Percentiles rank a stretch among this genome's conserved stretches.
phyloP scores from a whole-genome alignment of 2,888 invertebrate species.

The Drosophila mulleri region DNA sequence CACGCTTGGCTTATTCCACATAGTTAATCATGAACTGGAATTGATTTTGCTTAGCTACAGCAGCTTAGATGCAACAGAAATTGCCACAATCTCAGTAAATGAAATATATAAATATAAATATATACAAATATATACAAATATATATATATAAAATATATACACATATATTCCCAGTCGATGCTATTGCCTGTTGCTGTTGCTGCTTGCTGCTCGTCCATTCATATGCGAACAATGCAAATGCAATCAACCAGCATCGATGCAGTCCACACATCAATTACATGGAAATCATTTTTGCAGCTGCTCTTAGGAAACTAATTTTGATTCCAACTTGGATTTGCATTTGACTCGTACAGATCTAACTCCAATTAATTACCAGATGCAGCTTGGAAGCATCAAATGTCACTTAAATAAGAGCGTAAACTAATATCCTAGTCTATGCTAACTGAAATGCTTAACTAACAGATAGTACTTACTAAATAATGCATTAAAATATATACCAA shows the following conservation, averaged over 20 bases:
- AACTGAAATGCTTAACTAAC: neutral
- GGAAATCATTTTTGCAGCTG: slow-evolving; percentile 14
- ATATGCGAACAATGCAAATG: slow-evolving; percentile 35
- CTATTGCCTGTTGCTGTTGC: neutral
- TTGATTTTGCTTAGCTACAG: neutral
- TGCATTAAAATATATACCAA: no score
- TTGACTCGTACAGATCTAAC: slow-evolving; percentile 13
- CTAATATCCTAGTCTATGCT: no score
- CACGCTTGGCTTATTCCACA: neutral
- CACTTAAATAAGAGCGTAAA: neutral
- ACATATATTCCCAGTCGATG: slow-evolving; percentile 9
- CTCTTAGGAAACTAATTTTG: slow-evolving; percentile 17
- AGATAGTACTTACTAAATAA: neutral
- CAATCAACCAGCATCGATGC: slow-evolving; percentile 35
- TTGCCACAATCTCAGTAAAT: slow-evolving; percentile 16
- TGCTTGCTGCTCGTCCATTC: slow-evolving; percentile 4
- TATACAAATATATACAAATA: neutral
- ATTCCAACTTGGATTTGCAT: slow-evolving; percentile 12
- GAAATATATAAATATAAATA: neutral
- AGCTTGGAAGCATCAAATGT: slow-evolving; percentile 11
- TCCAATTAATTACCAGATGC: slow-evolving; percentile 54
- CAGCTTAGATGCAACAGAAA: neutral
- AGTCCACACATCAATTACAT: slow-evolving; percentile 22
- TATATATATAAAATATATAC: neutral
- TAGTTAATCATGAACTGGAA: slow-evolving; percentile 1